These are phyloP conservation scores for Carassius gibelio DNA, from an alignment of 2,113 vertebrate genomes.

Conservation along the genomic window DNA sequence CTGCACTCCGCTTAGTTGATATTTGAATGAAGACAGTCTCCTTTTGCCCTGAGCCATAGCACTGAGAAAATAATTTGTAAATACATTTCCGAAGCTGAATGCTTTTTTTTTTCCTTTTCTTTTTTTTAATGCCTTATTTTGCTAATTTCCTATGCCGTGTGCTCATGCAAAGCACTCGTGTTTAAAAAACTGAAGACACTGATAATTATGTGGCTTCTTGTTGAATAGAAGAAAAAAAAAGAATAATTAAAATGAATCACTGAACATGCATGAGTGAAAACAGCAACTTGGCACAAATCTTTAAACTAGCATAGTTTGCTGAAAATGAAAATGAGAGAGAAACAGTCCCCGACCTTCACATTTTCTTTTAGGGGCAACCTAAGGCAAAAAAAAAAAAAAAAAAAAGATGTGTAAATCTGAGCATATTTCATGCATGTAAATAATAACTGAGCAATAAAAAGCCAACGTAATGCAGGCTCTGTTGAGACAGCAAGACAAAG, in stretches of 20 bases:
- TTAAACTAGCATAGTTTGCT: slow-evolving; percentile 33
- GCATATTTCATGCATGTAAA: slow-evolving; percentile 44
- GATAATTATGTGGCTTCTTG: slow-evolving; percentile 61
- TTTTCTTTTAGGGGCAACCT: slow-evolving; percentile 46
- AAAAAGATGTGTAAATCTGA: slow-evolving; percentile 18
- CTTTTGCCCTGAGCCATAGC: slow-evolving; percentile 61
- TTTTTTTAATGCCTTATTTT: slow-evolving; percentile 60
- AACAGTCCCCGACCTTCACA: slow-evolving; percentile 34
- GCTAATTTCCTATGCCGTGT: slow-evolving; percentile 24
- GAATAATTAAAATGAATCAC: slow-evolving; percentile 73
- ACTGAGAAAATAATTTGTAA: slow-evolving; percentile 66
- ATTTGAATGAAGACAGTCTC: slow-evolving; percentile 76
- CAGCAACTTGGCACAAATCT: slow-evolving; percentile 40
- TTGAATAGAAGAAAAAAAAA: slow-evolving; percentile 55
- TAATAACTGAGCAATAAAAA: slow-evolving; percentile 47
- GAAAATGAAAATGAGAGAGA: slow-evolving; percentile 19
- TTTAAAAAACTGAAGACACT: background rate
- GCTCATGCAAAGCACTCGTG: background rate
- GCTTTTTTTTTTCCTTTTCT: slow-evolving; percentile 56
- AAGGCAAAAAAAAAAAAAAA: slow-evolving; percentile 18
- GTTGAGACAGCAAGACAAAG: slow-evolving; percentile 52
- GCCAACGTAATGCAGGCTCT: slow-evolving; percentile 46
- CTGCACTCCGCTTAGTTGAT: slow-evolving; percentile 72
- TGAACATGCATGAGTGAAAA: slow-evolving; percentile 51
- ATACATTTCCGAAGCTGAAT: slow-evolving; percentile 63